Evolutionary conservation across 2,888 invertebrate species (phyloP).

Genomic region (Trichogramma dendrolimi): DNA sequence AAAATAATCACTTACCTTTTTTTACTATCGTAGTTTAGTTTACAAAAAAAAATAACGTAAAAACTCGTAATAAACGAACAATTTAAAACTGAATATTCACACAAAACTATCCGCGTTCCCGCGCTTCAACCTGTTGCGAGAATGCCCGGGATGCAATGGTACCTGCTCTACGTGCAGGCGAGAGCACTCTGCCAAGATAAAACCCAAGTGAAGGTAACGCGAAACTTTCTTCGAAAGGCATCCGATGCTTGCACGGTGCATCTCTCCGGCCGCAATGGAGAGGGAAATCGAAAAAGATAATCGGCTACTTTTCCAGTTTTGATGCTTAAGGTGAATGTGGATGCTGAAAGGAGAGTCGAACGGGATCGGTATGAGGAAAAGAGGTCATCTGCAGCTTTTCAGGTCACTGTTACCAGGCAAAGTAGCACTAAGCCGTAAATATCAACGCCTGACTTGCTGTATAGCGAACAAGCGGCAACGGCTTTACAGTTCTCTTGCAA

Average conservation of each 20-base stretch:
- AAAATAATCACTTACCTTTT: no score
- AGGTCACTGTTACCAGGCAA: slow-evolving; percentile 19
- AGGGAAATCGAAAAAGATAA: slow-evolving; percentile 13
- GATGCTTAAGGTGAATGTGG: neutral
- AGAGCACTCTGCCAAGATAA: neutral
- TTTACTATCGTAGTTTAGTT: no score
- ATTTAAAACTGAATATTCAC: neutral
- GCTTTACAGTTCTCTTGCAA: neutral
- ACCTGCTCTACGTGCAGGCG: slow-evolving; percentile 4
- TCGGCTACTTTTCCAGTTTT: slow-evolving; percentile 1
- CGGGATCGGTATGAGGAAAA: slow-evolving; percentile 21
- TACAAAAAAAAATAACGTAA: neutral
- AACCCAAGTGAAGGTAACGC: slow-evolving; percentile 16
- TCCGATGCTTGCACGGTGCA: neutral
- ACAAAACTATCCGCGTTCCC: neutral
- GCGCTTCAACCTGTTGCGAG: neutral
- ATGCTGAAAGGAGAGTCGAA: slow-evolving; percentile 26
- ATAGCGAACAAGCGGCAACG: slow-evolving; percentile 6
- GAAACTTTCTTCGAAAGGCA: slow-evolving; percentile 16
- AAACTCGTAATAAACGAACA: neutral
- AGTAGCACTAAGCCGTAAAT: slow-evolving; percentile 8
- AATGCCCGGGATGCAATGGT: neutral
- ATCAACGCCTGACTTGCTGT: slow-evolving; percentile 2
- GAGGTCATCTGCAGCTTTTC: slow-evolving; percentile 22
- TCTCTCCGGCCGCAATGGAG: neutral